phyloP scores from a whole-genome alignment of 53 echinoderm and acorn worm species.

The Glandiceps talaboti region DNA sequence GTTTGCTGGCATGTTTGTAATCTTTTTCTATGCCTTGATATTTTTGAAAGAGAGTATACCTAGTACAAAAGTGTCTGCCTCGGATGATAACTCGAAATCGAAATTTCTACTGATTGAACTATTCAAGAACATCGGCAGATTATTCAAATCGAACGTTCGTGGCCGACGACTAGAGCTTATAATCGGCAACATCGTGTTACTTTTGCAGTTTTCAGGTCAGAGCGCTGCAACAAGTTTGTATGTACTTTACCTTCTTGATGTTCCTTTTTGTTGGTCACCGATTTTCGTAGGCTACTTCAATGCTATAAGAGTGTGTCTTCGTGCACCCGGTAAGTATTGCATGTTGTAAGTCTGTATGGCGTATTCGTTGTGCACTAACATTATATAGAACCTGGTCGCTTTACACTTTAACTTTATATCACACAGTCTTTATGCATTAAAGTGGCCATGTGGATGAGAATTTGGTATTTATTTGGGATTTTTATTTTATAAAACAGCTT shows the following conservation, averaged over 20 bases:
- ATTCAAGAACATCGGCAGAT: background rate
- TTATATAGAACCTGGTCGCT: too few species aligned
- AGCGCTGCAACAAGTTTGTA: background rate
- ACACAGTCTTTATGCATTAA: too few species aligned
- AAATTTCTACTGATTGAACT: background rate
- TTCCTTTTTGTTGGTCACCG: background rate
- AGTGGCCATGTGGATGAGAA: too few species aligned
- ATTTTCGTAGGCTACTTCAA: background rate
- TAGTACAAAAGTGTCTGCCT: too few species aligned
- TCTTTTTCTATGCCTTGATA: conserved; percentile 3
- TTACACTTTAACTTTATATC: too few species aligned
- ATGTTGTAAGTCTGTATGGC: too few species aligned
- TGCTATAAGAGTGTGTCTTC: background rate
- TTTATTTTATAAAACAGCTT: too few species aligned
- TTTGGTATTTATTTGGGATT: too few species aligned
- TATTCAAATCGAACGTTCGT: background rate
- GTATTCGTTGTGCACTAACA: too few species aligned
- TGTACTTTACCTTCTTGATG: background rate
- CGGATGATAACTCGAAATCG: background rate
- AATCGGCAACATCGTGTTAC: background rate
- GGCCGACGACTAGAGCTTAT: background rate
- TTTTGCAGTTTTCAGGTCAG: background rate
- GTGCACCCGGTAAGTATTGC: background rate
- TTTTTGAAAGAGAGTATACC: background rate
- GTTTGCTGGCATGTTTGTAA: background rate